Evolutionary conservation across 2,888 invertebrate species (phyloP), one percentile per base, ranked within the genome.

Genomic region (Troides helena): DNA sequence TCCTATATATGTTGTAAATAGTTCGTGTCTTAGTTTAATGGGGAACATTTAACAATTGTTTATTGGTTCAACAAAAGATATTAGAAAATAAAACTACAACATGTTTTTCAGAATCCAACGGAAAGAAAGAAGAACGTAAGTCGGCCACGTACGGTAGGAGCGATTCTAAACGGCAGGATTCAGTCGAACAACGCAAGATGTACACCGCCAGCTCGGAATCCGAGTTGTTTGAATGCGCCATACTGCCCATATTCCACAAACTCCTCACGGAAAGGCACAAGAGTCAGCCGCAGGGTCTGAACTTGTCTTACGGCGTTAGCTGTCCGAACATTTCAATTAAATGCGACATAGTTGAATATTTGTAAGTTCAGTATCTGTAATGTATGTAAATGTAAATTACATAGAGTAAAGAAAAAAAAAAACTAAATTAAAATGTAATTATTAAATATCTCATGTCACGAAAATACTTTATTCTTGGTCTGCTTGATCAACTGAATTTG

Each of bases 311-410:
- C 76, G 97, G 97, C 69, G 95, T 97, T 77, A 98, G 98, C 81
- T 98, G 98, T 86, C 98, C 98, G 43, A 98, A 98, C 93, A 98
- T 98, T 92, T 97, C 98, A 73, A 98, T 98, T 80, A 98, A 98
- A 92, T 98, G 98, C 94, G 98, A 98, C 93, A 98, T 98, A 81
- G 98, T 98, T 79, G 98, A 98, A 85, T 98, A 98, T 90, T 95
- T 98, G 89, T 98, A 96, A 94, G 63, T 65, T 59, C 60, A 12
- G 50, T 59, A 23, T 43, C 12, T 64, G 60, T 70, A 65, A 57
- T 68, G 18, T 46, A 60, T 25, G 39, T 39, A 39, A 7, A 39
- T 39, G 39, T 39, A 39, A 39, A 39, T 39, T 39, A 39, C 39
- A 39, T 39, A 39, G 39, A 0, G 39, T 39, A 39, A 39, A 10